These are phyloP conservation scores for Lacanobia oleracea DNA, from an alignment of 2,888 invertebrate species.

Conservation along the genomic window DNA sequence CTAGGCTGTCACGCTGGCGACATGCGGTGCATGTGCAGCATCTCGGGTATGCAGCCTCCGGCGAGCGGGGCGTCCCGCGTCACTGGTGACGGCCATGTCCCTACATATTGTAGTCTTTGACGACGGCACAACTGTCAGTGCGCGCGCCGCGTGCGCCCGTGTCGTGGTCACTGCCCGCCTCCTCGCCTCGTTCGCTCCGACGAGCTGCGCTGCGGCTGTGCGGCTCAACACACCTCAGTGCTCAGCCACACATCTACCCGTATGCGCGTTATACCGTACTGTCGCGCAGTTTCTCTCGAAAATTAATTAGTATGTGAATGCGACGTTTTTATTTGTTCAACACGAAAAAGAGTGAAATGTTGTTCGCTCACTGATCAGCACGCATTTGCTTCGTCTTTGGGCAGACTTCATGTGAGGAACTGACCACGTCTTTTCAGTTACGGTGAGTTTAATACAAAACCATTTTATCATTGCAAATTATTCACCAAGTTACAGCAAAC, in stretches of 20 bases:
- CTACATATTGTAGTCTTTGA: too few species aligned
- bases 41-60: conserved; percentile 79
- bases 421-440: conserved; percentile 76
- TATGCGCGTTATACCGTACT: conserved; percentile 80
- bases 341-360: conserved; percentile 88
- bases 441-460: conserved; percentile 74
- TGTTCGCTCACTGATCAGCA: conserved; percentile 80
- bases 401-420: conserved; percentile 84
- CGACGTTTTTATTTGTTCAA: conserved; percentile 82
- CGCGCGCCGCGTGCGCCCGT: conserved; percentile 85
- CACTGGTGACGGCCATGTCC: conserved; percentile 73
- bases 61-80: conserved; percentile 72
- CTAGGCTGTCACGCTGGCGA: conserved; percentile 46
- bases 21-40: conserved; percentile 76
- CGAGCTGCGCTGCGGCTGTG: conserved; percentile 70
- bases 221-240: conserved; percentile 79
- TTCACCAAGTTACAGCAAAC: conserved; percentile 53
- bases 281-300: conserved; percentile 85
- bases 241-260: conserved; percentile 79
- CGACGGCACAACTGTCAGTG: conserved; percentile 88
- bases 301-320: conserved; percentile 88
- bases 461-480: conserved; percentile 48
- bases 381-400: conserved; percentile 76
- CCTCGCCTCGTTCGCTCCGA: conserved; percentile 73
- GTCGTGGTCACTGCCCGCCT: conserved; percentile 83